A percentile compares a stretch with the other conserved stretches of the same genome.
Evolutionary conservation across 2,888 invertebrate genomes (phyloP).

Genomic region (Chloroclysta siterata): DNA sequence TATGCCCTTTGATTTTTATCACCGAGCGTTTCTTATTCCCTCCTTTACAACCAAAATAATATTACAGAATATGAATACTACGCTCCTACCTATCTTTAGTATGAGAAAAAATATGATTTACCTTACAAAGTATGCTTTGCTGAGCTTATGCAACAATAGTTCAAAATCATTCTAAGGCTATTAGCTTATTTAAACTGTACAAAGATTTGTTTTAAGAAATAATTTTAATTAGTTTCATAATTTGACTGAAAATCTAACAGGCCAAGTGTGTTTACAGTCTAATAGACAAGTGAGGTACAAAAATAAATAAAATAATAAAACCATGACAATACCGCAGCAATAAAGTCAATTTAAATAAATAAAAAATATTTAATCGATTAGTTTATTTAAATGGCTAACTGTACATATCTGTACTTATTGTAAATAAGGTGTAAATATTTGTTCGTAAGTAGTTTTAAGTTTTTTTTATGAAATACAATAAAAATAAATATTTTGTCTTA

Average conservation of each 20-base stretch:
- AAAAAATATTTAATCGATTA: slow-evolving; percentile 37
- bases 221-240: slow-evolving; percentile 33
- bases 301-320: not conserved
- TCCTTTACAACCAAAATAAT: not conserved
- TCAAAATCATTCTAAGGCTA: slow-evolving; percentile 13
- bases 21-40: not conserved
- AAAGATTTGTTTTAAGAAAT: slow-evolving; percentile 41
- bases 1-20: not conserved
- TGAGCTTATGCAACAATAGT: slow-evolving; percentile 8
- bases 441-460: slow-evolving; percentile 45
- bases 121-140: not conserved
- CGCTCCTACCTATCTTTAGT: too few species aligned
- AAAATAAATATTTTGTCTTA: slow-evolving; percentile 41
- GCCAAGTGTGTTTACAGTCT: not conserved
- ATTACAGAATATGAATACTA: too few species aligned
- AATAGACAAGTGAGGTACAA: not conserved
- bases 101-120: too few species aligned
- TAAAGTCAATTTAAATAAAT: slow-evolving; percentile 26
- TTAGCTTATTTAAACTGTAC: slow-evolving; percentile 35
- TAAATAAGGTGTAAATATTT: slow-evolving; percentile 49
- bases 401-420: slow-evolving; percentile 44
- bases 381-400: slow-evolving; percentile 31
- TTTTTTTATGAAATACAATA: slow-evolving; percentile 53
- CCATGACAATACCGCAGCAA: slow-evolving; percentile 28
- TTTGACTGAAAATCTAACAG: slow-evolving; percentile 37